These are phyloP conservation scores for Speoplatyrhinus poulsoni DNA, from an alignment of 2,113 vertebrate genomes.

Conservation along the genomic window DNA sequence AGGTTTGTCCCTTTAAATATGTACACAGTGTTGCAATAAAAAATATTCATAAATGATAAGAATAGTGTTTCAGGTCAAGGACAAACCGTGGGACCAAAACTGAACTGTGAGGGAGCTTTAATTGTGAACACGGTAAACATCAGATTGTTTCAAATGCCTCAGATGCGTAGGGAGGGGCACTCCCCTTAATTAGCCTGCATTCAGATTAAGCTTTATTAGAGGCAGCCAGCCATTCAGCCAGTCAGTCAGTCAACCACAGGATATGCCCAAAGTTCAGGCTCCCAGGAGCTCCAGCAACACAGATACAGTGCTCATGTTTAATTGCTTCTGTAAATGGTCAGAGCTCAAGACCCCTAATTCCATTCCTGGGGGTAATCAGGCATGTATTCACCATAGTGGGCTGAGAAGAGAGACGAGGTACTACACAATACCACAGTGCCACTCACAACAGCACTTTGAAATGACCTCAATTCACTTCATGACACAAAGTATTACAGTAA, in stretches of 20 bases:
- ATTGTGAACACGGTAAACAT: constrained; percentile 70
- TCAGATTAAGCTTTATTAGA: constrained; percentile 76
- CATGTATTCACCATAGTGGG: constrained; percentile 69
- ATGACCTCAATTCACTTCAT: constrained; percentile 32
- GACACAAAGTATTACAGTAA: constrained; percentile 35
- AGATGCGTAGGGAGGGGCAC: constrained; percentile 56
- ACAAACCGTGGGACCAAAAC: constrained; percentile 33
- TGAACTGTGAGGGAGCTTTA: constrained; percentile 54
- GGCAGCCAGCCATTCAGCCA: constrained; percentile 47
- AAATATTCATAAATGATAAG: constrained; percentile 20
- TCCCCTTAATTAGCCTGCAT: constrained; percentile 75
- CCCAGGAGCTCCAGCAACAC: constrained; percentile 63
- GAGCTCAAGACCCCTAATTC: constrained; percentile 73
- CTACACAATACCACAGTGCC: constrained; percentile 24
- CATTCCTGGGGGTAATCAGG: constrained; percentile 77
- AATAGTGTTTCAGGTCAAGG: constrained; percentile 46
- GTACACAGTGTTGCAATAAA: constrained; percentile 7
- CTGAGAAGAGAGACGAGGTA: constrained; percentile 25
- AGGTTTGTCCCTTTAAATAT: too few species aligned
- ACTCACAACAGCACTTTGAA: constrained; percentile 24
- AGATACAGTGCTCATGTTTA: constrained; percentile 77
- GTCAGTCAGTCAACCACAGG: constrained; percentile 58
- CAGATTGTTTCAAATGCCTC: constrained; percentile 66
- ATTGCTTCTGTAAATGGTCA: constrained; percentile 82
- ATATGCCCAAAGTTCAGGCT: constrained; percentile 74